Percentiles rank a stretch among this genome's conserved stretches.
Evolutionary conservation across 2,113 vertebrate species (phyloP).

Genomic region (Leptosomus discolor): DNA sequence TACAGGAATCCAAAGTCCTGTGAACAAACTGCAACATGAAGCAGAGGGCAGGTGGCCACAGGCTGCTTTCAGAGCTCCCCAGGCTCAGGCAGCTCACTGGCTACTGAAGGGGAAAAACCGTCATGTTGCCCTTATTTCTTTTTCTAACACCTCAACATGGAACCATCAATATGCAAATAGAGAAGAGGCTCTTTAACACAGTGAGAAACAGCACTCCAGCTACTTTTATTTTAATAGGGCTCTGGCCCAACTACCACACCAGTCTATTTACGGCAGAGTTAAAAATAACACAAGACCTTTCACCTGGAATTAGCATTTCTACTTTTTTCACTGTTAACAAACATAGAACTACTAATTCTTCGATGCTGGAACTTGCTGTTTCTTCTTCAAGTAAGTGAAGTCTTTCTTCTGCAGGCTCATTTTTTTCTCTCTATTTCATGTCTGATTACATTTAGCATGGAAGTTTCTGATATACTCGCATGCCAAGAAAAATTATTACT

Average conservation of each 20-base stretch:
- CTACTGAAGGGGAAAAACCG: background rate
- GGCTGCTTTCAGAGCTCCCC: background rate
- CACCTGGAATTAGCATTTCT: background rate
- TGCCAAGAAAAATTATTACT: slow-evolving; percentile 4
- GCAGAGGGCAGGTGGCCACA: background rate
- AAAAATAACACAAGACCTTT: background rate
- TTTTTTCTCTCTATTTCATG: background rate
- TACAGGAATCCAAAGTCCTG: background rate
- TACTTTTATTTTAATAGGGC: background rate
- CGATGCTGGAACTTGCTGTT: background rate
- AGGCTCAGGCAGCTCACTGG: background rate
- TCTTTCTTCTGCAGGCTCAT: background rate
- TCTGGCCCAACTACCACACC: background rate
- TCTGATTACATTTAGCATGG: slow-evolving; percentile 50
- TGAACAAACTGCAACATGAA: background rate
- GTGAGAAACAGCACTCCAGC: background rate
- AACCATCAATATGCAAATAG: rapidly evolving
- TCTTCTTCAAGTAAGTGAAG: background rate
- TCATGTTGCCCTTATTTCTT: background rate
- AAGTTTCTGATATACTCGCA: slow-evolving; percentile 13
- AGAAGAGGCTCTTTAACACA: background rate
- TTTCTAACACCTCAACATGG: background rate
- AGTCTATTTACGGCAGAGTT: background rate
- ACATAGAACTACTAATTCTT: background rate
- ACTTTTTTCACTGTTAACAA: background rate